Conservation (phyloP, 2,113 vertebrate species). For the Scomber scombrus region DNA sequence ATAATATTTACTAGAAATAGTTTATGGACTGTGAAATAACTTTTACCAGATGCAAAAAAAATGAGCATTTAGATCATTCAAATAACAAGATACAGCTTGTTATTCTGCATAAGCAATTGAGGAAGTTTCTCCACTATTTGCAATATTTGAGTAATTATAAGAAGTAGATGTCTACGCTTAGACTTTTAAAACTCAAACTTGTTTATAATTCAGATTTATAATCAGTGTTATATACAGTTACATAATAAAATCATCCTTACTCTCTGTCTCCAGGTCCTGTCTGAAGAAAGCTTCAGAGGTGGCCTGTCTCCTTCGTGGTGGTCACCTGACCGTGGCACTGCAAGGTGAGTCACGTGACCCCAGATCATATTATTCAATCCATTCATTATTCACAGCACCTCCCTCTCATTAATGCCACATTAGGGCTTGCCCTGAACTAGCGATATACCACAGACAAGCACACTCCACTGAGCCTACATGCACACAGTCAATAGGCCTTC, state of each 20-base stretch:
- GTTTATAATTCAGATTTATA: background rate
- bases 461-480: constrained; percentile 48
- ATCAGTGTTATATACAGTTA: background rate
- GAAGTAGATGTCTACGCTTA: background rate
- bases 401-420: constrained; percentile 65
- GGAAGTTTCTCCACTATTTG: background rate
- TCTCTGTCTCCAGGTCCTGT: constrained; percentile 84
- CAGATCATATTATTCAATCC: constrained; percentile 60
- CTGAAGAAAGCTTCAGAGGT: constrained; percentile 92
- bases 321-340: constrained; percentile 90
- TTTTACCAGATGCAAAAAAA: too few relatives aligned
- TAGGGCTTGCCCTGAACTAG: constrained; percentile 54
- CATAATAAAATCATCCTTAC: background rate
- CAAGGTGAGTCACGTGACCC: constrained; percentile 88
- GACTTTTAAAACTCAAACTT: background rate
- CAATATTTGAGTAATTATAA: background rate
- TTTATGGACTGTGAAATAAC: too few relatives aligned
- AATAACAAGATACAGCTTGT: too few relatives aligned
- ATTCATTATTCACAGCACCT: constrained; percentile 70
- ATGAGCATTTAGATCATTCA: too few relatives aligned
- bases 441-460: constrained; percentile 23
- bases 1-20: too few relatives aligned
- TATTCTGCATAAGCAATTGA: too few relatives aligned
- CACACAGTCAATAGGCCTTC: constrained; percentile 31
- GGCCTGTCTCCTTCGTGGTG: constrained; percentile 86